These are phyloP conservation scores for Selenia dentaria DNA, from an alignment of 2,888 invertebrate genomes.

Conservation along the genomic window DNA sequence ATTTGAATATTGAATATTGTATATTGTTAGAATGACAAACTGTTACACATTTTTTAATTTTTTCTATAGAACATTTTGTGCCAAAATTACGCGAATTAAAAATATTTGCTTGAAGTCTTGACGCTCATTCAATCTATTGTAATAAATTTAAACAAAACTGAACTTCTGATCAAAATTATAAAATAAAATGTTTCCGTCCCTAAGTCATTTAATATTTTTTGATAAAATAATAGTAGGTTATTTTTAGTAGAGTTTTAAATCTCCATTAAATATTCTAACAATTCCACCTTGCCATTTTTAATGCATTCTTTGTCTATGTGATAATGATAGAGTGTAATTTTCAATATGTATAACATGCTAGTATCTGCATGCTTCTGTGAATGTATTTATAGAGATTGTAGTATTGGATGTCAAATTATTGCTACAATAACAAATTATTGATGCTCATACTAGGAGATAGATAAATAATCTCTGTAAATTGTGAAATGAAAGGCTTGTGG, in stretches of 20 bases:
- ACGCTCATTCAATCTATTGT: slow-evolving; percentile 24
- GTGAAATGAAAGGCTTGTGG: slow-evolving; percentile 72
- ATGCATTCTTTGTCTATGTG: slow-evolving; percentile 45
- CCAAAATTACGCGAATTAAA: slow-evolving; percentile 38
- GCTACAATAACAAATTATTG: slow-evolving; percentile 42
- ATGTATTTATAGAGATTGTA: slow-evolving; percentile 39
- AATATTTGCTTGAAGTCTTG: slow-evolving; percentile 10
- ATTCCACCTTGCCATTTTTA: slow-evolving; percentile 46
- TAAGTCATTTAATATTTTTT: slow-evolving; percentile 77
- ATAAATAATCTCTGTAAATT: slow-evolving; percentile 53
- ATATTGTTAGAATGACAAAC: no score
- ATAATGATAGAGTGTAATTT: slow-evolving; percentile 40
- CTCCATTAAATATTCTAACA: slow-evolving; percentile 37
- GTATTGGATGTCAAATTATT: slow-evolving; percentile 53
- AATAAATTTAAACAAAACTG: slow-evolving; percentile 16
- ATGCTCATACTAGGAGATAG: slow-evolving; percentile 59
- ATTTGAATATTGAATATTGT: no score
- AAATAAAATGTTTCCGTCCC: slow-evolving; percentile 80
- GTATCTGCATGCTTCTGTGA: slow-evolving; percentile 54
- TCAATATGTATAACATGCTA: slow-evolving; percentile 36
- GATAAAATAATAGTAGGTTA: slow-evolving; percentile 43
- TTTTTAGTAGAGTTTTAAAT: slow-evolving; percentile 46
- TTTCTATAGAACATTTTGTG: slow-evolving; percentile 24
- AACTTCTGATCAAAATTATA: slow-evolving; percentile 34
- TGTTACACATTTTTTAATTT: no score